These are phyloP conservation scores for Stenotaenia linearis DNA, from an alignment of 2,888 invertebrate genomes.

Conservation along the genomic window DNA sequence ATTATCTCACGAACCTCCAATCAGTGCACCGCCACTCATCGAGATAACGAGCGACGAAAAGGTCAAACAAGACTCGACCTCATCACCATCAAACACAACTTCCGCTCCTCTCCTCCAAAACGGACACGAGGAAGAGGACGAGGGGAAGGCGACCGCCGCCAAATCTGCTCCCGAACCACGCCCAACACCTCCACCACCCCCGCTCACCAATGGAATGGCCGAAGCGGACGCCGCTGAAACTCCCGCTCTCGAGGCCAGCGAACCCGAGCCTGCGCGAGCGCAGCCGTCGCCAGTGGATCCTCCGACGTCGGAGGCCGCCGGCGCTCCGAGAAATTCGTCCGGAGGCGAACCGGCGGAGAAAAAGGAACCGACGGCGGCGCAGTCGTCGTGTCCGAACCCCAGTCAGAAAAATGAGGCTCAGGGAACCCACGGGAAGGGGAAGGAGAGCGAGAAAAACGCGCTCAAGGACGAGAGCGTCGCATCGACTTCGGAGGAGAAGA, in stretches of 20 bases:
- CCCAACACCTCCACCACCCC: slow-evolving; percentile 17
- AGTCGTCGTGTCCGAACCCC: neutral
- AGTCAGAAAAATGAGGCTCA: neutral
- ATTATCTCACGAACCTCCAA: neutral
- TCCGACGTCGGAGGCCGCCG: neutral
- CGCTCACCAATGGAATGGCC: slow-evolving; percentile 17
- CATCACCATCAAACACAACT: neutral
- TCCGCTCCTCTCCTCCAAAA: neutral
- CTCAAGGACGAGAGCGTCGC: neutral
- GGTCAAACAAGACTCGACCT: neutral
- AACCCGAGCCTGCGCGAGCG: neutral
- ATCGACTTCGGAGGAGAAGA: neutral
- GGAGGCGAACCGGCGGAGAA: neutral
- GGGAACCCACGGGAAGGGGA: neutral
- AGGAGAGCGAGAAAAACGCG: neutral
- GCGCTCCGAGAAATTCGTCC: neutral
- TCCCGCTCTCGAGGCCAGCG: neutral
- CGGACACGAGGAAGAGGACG: slow-evolving; percentile 1
- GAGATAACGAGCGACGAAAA: neutral
- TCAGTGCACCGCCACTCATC: neutral
- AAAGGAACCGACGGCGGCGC: neutral
- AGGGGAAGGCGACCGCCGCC: neutral
- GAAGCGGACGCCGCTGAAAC: slow-evolving; percentile 10
- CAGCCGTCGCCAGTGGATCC: slow-evolving; percentile 6
- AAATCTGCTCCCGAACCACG: slow-evolving; percentile 7